These are phyloP conservation scores for Heteromormyrus szaboi DNA, from an alignment of 2,797 vertebrate species.

Conservation along the genomic window DNA sequence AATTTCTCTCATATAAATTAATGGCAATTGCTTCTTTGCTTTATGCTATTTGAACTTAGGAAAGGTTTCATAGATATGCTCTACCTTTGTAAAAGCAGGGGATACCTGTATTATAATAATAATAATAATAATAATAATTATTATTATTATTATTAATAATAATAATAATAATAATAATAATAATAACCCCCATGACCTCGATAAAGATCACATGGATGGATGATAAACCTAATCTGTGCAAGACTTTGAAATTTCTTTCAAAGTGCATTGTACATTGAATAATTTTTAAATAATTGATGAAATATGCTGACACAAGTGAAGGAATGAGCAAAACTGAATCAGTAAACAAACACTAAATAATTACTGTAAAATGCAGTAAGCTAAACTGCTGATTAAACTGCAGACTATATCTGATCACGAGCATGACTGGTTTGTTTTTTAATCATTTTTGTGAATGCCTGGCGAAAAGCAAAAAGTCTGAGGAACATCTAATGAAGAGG, in stretches of 20 bases:
- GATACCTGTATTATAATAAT: neutral
- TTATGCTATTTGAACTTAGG: neutral
- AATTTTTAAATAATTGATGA: neutral
- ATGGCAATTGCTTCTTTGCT: neutral
- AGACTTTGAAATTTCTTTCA: neutral
- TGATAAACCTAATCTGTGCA: neutral
- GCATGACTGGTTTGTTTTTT: neutral
- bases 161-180: neutral
- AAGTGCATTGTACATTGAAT: neutral
- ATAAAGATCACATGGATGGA: neutral
- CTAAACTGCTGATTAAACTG: neutral
- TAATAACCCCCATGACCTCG: neutral
- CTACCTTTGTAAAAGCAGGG: neutral
- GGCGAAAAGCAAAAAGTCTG: neutral
- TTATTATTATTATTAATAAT: neutral
- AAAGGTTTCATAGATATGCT: neutral
- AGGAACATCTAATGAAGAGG: neutral
- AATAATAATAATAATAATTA: no score
- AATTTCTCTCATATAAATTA: neutral
- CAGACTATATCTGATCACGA: neutral
- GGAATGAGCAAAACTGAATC: neutral
- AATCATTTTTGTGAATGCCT: neutral
- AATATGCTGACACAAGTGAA: neutral
- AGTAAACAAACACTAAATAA: slow-evolving; percentile 10
- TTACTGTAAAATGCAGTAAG: neutral